A percentile compares a stretch with the other conserved stretches of the same genome.
Evolutionary conservation across 2,888 invertebrate species (phyloP).

Genomic region (Corbicula japonica): DNA sequence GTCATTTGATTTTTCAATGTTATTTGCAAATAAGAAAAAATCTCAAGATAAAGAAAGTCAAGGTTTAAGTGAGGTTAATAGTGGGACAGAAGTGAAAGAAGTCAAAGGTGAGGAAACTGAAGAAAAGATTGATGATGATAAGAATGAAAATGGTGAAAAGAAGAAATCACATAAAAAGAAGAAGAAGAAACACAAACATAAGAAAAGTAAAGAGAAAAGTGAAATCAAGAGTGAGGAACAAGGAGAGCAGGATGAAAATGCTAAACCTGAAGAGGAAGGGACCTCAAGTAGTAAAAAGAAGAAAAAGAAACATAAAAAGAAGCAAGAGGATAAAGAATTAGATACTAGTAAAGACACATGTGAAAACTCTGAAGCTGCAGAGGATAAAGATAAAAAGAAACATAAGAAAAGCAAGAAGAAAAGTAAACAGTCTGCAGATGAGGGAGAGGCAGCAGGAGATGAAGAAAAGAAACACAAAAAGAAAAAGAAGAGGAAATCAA

Average conservation of each 20-base stretch:
- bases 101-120: conserved; percentile 42
- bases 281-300: conserved; percentile 66
- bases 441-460: conserved; percentile 61
- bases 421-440: conserved; percentile 59
- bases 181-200: conserved; percentile 60
- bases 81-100: conserved; percentile 29
- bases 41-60: conserved; percentile 38
- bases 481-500: conserved; percentile 72
- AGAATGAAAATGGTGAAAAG: conserved; percentile 49
- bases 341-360: conserved; percentile 54
- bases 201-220: conserved; percentile 58
- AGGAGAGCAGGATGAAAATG: conserved; percentile 41
- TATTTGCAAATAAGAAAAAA: conserved; percentile 67
- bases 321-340: conserved; percentile 60
- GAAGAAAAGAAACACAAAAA: conserved; percentile 71
- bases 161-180: conserved; percentile 61
- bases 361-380: conserved; percentile 49
- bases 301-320: conserved; percentile 76
- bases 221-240: conserved; percentile 59
- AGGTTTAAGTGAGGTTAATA: conserved; percentile 7
- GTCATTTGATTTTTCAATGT: conserved; percentile 82
- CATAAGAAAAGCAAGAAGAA: conserved; percentile 68
- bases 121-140: conserved; percentile 35
- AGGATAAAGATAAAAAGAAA: conserved; percentile 58
- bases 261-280: conserved; percentile 43